phyloP scores from a whole-genome alignment of 2,113 vertebrate genomes.

The Machaerirhynchus nigripectus region DNA sequence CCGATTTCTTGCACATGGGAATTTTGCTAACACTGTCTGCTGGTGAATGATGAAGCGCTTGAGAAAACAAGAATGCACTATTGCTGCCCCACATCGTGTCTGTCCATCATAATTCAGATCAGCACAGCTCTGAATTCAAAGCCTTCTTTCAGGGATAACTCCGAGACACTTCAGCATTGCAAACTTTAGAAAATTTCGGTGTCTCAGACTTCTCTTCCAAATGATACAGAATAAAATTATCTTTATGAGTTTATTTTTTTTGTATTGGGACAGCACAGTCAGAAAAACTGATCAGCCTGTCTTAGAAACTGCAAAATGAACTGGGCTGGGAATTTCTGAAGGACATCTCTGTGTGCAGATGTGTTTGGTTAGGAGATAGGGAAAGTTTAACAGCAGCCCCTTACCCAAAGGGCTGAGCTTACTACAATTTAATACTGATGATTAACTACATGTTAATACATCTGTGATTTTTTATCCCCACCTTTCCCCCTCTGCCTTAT shows the following conservation, averaged over 20 bases:
- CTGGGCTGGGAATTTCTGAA: not conserved
- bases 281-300: not conserved
- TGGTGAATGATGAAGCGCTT: conserved; percentile 34
- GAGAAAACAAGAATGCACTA: conserved; percentile 42
- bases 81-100: not conserved
- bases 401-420: not conserved
- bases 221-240: not conserved
- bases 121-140: conserved; percentile 6
- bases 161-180: not conserved
- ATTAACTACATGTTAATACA: not conserved
- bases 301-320: not conserved
- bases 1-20: conserved; percentile 10
- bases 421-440: not conserved
- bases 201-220: not conserved
- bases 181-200: not conserved
- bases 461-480: not conserved
- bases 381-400: not conserved
- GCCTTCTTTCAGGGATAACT: not conserved
- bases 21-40: conserved; percentile 27
- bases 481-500: not conserved
- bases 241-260: not conserved
- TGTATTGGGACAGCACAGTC: not conserved
- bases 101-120: conserved; percentile 18
- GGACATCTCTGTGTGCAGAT: not conserved
- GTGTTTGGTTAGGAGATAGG: fast-evolving